Conservation (phyloP, 2,888 invertebrate species). For the Brachynemurus nebulosus region DNA sequence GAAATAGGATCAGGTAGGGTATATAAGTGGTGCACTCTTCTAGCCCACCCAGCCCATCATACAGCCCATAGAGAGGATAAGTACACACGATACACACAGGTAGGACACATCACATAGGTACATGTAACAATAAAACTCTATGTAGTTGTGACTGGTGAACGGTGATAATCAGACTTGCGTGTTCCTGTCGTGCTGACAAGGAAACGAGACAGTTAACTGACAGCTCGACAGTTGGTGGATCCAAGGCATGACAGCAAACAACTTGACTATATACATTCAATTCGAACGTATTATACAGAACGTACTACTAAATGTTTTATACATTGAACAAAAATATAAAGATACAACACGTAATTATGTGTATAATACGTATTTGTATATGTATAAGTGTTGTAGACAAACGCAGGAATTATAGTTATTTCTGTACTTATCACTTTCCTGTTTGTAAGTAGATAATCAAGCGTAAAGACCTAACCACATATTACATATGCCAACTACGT, state of each 20-base stretch:
- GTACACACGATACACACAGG: not conserved
- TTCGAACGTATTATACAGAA: not conserved
- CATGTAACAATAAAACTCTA: not conserved
- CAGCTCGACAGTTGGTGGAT: conserved; percentile 35
- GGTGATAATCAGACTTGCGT: conserved; percentile 5
- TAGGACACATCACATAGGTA: not conserved
- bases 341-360: not conserved
- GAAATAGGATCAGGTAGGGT: no score
- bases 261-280: conserved; percentile 28
- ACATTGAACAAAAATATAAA: not conserved
- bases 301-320: conserved; percentile 10
- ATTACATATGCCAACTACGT: no score
- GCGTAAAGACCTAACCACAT: no score
- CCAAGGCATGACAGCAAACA: conserved; percentile 31
- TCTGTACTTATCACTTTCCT: no score
- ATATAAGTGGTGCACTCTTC: no score
- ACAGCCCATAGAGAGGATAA: no score
- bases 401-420: no score
- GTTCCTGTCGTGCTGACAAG: conserved; percentile 29
- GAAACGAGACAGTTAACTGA: conserved; percentile 41
- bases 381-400: no score
- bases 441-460: no score
- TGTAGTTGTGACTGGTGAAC: not conserved
- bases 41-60: no score
- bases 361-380: no score